These are phyloP conservation scores for Mormoops blainvillei DNA, from an alignment of 2,113 vertebrate species.

Conservation along the genomic window DNA sequence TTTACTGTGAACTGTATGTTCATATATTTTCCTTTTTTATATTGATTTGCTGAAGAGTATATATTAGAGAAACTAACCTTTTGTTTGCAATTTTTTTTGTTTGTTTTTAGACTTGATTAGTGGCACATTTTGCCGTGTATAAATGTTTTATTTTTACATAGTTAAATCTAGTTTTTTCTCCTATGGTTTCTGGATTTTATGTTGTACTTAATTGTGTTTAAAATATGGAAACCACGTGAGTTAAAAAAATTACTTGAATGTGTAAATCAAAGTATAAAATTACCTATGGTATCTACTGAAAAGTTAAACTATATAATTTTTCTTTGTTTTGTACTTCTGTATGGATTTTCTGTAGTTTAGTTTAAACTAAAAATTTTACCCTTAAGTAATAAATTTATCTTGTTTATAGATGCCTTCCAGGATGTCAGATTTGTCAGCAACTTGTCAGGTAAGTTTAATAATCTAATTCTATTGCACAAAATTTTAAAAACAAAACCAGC, in stretches of 20 bases:
- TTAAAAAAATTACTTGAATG: not conserved
- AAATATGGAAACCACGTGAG: not conserved
- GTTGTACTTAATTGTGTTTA: not conserved
- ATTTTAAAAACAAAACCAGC: constrained; percentile 30
- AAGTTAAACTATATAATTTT: not conserved
- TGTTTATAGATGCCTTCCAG: constrained; percentile 95
- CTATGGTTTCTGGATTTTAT: constrained; percentile 19
- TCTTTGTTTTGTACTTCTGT: not conserved
- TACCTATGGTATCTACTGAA: not conserved
- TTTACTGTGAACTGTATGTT: not conserved
- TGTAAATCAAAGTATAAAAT: not conserved
- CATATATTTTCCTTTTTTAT: not conserved
- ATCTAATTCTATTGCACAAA: not conserved
- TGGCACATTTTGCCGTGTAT: not conserved
- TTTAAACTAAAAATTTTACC: not conserved
- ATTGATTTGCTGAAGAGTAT: not conserved
- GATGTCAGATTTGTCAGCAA: constrained; percentile 99
- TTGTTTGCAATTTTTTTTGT: not conserved
- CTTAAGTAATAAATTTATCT: constrained; percentile 15
- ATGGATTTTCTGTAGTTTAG: not conserved
- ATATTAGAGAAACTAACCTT: not conserved
- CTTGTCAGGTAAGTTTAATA: constrained; percentile 91
- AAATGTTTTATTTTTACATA: not conserved
- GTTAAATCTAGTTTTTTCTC: not conserved
- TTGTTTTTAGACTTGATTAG: constrained; percentile 3